Base-by-base conservation (phyloP, 2,888 invertebrate species). In the Sclerodermus sp. region DNA sequence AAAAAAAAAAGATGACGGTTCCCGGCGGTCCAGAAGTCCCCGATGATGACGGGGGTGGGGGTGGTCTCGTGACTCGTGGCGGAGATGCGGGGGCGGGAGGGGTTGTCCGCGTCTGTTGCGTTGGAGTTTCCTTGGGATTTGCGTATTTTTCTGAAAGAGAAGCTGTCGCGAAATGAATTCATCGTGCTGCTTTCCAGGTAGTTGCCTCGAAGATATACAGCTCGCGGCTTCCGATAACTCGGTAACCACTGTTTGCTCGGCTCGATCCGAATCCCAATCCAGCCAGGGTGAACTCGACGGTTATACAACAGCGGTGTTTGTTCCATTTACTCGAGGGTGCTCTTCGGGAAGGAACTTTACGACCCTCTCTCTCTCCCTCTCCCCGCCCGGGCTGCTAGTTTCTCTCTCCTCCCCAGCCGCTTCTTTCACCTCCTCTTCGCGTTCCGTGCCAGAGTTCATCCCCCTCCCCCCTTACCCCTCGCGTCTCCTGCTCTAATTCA, bases 311-410 rank as follows among this genome's bases (percentile, higher is more conserved):
- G 50, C 36, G 55, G 34, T 65, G 68, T 69, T 69, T 69, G 68
- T 67, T 68, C 67, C 68, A 67, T 68, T 68, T 66, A 65, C 62
- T 62, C 58, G 56, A 64, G 65, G 56, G 59, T 57, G 60, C 64
- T 67, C 54, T 53, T 59, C 51, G 49, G 44, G 45, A 49, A 54
- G 49, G 46, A 66, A 69, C 64, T 68, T 69, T 57, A 63, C 60
- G 62, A 52, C 50, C 39, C 14, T n/a, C 13, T 29, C 13, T 12
- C 18, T 29, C 41, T 18, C 41, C n/a, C 41, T 14, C 29, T 12
- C 41, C 36, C 34, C 3, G 10, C 34, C 34, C 6, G 4, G 12
- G 4, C 34, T 13, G 34, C 13, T 13, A 8, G 6, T 34, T 12
- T 34, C 34, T 34, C 34, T 8, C 34, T 4, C 34, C 10, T 8